Evolutionary conservation across 2,113 vertebrate species (phyloP).

Genomic region (Vidua macroura): DNA sequence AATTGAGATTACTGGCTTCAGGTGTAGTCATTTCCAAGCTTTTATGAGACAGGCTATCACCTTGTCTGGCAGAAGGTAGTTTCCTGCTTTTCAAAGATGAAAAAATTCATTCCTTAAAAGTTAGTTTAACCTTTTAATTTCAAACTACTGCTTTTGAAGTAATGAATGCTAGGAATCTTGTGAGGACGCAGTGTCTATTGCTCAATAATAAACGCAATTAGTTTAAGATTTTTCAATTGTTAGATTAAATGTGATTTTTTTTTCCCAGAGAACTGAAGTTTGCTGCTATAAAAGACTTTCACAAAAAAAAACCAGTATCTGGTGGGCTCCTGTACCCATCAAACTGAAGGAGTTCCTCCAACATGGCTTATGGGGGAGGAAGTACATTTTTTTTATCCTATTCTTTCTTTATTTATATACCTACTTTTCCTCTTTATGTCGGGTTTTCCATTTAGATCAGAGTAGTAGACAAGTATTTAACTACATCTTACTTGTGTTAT

Average conservation of each 20-base stretch:
- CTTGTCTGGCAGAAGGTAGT: background rate
- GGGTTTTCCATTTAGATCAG: background rate
- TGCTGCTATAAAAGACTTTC: background rate
- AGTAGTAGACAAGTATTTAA: background rate
- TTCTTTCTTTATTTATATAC: background rate
- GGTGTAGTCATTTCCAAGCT: background rate
- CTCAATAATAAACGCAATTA: background rate
- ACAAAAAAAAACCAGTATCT: background rate
- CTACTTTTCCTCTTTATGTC: background rate
- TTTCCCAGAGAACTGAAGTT: background rate
- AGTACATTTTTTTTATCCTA: background rate
- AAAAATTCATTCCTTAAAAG: background rate
- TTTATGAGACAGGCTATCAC: background rate
- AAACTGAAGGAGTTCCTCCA: background rate
- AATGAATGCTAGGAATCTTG: background rate
- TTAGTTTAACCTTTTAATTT: constrained; percentile 20
- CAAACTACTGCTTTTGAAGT: background rate
- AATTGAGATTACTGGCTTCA: background rate
- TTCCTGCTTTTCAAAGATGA: background rate
- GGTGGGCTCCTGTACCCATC: background rate
- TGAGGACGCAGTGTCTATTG: background rate
- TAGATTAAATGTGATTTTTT: too few relatives aligned
- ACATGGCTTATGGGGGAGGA: background rate
- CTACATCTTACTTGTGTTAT: background rate
- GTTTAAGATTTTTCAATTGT: too few relatives aligned